phyloP scores from a whole-genome alignment of 2,113 vertebrate species.

The Chroicocephalus ridibundus region DNA sequence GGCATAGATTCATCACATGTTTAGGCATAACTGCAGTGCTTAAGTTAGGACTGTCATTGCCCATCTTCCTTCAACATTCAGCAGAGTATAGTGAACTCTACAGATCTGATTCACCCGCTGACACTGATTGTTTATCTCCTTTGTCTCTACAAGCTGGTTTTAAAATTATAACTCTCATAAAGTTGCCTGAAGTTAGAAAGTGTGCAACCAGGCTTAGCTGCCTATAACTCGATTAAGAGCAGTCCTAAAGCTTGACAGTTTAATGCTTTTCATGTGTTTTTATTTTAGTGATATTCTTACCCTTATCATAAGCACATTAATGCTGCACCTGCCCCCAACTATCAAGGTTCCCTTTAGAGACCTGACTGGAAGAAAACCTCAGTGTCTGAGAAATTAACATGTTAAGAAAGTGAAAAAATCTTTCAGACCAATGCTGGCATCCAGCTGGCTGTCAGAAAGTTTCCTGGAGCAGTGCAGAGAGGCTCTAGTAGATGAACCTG shows the following conservation, averaged over 20 bases:
- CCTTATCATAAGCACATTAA: background rate
- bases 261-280: background rate
- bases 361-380: background rate
- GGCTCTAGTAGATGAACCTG: background rate
- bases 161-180: background rate
- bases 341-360: background rate
- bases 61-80: background rate
- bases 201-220: background rate
- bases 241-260: background rate
- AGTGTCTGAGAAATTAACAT: background rate
- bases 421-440: background rate
- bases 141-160: background rate
- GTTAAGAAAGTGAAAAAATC: background rate
- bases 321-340: background rate
- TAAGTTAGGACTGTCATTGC: background rate
- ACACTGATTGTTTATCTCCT: background rate
- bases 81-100: background rate
- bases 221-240: background rate
- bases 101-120: background rate
- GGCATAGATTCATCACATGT: accelerated
- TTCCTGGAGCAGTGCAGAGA: background rate
- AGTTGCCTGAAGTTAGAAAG: background rate
- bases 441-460: background rate
- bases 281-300: background rate
- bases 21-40: background rate